Percentiles rank a stretch among this genome's conserved stretches.
Evolutionary conservation across 2,888 invertebrate genomes (phyloP).

Genomic region (Salpingus planirostris): DNA sequence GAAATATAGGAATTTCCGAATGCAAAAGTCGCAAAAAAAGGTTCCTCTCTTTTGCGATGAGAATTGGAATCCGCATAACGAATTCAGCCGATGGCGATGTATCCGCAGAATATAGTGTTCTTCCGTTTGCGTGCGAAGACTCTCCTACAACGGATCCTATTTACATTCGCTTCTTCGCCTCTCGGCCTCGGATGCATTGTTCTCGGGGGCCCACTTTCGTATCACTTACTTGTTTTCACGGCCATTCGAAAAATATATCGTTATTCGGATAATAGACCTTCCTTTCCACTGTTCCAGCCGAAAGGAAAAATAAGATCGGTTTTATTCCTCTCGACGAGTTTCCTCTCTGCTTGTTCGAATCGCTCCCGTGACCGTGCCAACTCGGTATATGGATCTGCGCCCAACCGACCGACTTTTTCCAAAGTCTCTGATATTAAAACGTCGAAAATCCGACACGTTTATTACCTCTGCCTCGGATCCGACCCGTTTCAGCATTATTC

Average conservation of each 20-base stretch:
- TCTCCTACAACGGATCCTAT: conserved; percentile 23
- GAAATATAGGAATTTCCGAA: too few relatives aligned
- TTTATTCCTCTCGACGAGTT: conserved; percentile 8
- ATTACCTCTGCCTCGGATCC: too few relatives aligned
- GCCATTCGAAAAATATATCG: conserved; percentile 28
- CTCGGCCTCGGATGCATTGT: conserved; percentile 24
- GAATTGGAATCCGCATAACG: conserved; percentile 18
- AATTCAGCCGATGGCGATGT: conserved; percentile 21
- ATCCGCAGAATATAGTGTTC: conserved; percentile 14
- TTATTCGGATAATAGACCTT: conserved; percentile 26
- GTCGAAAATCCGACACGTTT: too few relatives aligned
- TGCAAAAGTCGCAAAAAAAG: too few relatives aligned
- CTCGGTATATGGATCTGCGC: too few relatives aligned
- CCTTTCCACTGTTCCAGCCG: conserved; percentile 7
- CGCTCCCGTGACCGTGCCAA: too few relatives aligned
- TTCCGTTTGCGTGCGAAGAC: conserved; percentile 6
- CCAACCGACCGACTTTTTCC: too few relatives aligned
- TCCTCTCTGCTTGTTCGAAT: conserved; percentile 3
- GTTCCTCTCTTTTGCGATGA: conserved; percentile 13
- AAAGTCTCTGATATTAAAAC: too few relatives aligned
- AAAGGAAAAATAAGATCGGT: conserved; percentile 20
- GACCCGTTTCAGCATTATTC: too few relatives aligned
- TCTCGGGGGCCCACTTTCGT: conserved; percentile 31
- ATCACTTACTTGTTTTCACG: conserved; percentile 32
- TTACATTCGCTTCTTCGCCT: conserved; percentile 29